These are phyloP conservation scores for Alexandromys fortis DNA, from an alignment of 2,113 vertebrate genomes.

Conservation along the genomic window DNA sequence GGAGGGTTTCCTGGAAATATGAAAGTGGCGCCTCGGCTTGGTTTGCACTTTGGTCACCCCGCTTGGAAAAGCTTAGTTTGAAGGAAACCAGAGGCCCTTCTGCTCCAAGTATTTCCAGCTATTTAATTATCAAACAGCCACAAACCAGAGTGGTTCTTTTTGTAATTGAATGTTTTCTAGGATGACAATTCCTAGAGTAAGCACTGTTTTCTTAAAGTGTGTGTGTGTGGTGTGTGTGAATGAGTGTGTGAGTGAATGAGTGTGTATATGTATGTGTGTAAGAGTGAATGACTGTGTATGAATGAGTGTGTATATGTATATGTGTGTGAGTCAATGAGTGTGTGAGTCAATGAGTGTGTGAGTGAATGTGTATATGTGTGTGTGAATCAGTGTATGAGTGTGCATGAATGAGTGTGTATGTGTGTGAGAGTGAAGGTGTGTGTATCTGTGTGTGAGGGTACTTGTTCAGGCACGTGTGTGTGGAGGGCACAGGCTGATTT, in stretches of 20 bases:
- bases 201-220: slow-evolving; percentile 35
- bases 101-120: slow-evolving; percentile 24
- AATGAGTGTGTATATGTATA: too few species aligned
- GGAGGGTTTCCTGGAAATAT: slow-evolving; percentile 57
- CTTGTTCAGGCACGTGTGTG: not conserved
- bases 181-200: not conserved
- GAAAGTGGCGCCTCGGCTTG: slow-evolving; percentile 53
- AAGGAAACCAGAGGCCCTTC: slow-evolving; percentile 58
- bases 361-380: not conserved
- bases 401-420: not conserved
- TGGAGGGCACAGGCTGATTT: not conserved
- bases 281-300: not conserved
- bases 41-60: slow-evolving; percentile 48
- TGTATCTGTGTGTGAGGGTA: not conserved
- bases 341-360: not conserved
- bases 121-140: slow-evolving; percentile 8
- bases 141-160: not conserved
- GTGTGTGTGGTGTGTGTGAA: not conserved
- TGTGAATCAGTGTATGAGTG: not conserved
- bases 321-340: not conserved
- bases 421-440: not conserved
- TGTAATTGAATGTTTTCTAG: slow-evolving; percentile 52
- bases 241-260: not conserved
- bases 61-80: slow-evolving; percentile 33
- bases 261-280: not conserved